A percentile compares a stretch with the other conserved stretches of the same genome.
Conservation (phyloP, 92 coral and sea anemone genomes). For the Isaurus tuberculatus region DNA sequence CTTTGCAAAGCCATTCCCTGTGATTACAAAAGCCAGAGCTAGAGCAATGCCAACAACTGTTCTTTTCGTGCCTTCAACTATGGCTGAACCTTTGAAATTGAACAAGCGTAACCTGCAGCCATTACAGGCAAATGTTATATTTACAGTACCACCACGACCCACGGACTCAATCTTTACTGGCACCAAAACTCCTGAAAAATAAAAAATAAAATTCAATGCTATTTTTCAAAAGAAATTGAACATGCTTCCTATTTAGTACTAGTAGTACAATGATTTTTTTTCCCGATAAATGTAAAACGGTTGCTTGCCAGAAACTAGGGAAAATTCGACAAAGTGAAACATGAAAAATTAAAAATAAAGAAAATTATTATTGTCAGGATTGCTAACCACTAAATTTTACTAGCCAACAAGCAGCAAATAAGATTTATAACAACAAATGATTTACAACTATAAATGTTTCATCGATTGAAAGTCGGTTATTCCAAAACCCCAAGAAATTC, state of each 20-base stretch:
- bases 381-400: not conserved
- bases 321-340: not conserved
- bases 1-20: slow-evolving; percentile 8
- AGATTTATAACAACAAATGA: not conserved
- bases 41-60: slow-evolving; percentile 14
- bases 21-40: not conserved
- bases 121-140: not conserved
- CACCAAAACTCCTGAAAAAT: not conserved
- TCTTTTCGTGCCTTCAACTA: slow-evolving; percentile 6
- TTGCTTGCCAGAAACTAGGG: slow-evolving; percentile 1
- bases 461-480: not conserved
- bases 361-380: not conserved
- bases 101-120: not conserved
- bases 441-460: not conserved
- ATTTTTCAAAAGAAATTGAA: not conserved
- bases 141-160: not conserved
- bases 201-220: not conserved
- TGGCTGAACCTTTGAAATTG: slow-evolving; percentile 2
- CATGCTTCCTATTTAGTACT: not conserved
- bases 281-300: not conserved
- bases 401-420: not conserved
- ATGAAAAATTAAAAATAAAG: not conserved
- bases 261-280: not conserved
- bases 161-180: slow-evolving; percentile 6
- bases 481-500: not conserved